Percentiles rank a stretch among this genome's conserved stretches.
Evolutionary conservation across 2,113 vertebrate species (phyloP).

Genomic region (Dasyurus viverrinus): DNA sequence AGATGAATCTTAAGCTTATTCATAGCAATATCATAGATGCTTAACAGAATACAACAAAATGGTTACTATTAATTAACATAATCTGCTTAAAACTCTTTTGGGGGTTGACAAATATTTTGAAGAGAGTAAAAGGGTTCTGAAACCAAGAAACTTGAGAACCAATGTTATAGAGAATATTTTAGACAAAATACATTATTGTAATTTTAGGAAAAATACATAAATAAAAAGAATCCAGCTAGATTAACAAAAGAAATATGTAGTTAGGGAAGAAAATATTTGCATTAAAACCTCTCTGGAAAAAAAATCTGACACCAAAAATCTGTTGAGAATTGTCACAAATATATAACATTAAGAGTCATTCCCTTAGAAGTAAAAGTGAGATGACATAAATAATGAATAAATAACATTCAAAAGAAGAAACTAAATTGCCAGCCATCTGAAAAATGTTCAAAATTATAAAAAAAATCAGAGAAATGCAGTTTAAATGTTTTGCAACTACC

Average conservation of each 20-base stretch:
- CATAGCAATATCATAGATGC: neutral
- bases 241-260: neutral
- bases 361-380: neutral
- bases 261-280: neutral
- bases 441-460: neutral
- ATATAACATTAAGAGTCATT: neutral
- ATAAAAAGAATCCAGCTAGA: neutral
- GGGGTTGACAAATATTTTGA: neutral
- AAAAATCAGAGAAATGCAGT: neutral
- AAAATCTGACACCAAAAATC: neutral
- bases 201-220: neutral
- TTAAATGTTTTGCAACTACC: too few species aligned
- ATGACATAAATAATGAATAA: neutral
- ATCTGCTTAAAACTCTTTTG: neutral
- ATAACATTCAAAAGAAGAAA: neutral
- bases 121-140: neutral
- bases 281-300: neutral
- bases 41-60: neutral
- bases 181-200: neutral
- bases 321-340: neutral
- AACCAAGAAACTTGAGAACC: neutral
- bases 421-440: neutral
- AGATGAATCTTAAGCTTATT: neutral
- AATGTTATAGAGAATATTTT: neutral
- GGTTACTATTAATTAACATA: neutral